phyloP scores from a whole-genome alignment of 2,113 vertebrate species.

The Tretioscincus oriximinensis region DNA sequence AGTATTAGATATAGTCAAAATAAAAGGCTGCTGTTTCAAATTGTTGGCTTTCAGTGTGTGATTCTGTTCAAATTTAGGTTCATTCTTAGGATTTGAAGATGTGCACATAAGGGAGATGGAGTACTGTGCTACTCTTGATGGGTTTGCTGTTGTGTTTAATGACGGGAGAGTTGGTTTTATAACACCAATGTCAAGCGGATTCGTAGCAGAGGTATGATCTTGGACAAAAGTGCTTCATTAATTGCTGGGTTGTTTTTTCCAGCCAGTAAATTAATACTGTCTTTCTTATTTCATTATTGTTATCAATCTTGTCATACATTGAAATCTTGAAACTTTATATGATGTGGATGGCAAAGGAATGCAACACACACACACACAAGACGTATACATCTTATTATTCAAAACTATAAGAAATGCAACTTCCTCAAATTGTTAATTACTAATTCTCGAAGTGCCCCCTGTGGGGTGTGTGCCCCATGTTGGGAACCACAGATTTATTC shows the following conservation, averaged over 20 bases:
- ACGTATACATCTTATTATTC: too few relatives aligned
- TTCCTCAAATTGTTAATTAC: too few relatives aligned
- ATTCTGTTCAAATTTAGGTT: constrained; percentile 75
- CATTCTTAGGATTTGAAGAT: constrained; percentile 87
- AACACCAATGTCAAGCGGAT: constrained; percentile 87
- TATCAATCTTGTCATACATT: not conserved
- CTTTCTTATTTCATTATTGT: not conserved
- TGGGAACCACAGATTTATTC: too few relatives aligned
- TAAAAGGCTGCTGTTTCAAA: not conserved
- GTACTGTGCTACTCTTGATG: constrained; percentile 92
- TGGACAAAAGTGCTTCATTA: not conserved
- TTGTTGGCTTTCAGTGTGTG: not conserved
- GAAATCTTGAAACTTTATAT: not conserved
- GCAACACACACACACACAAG: too few relatives aligned
- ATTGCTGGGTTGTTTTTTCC: constrained; percentile 34
- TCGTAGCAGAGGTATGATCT: constrained; percentile 85
- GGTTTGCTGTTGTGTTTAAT: constrained; percentile 93
- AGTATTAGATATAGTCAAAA: not conserved
- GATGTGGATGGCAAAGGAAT: not conserved
- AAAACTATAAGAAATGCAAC: too few relatives aligned
- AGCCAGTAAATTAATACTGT: not conserved
- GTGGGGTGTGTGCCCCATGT: too few relatives aligned
- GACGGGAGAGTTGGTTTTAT: constrained; percentile 96
- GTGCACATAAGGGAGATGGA: constrained; percentile 89
- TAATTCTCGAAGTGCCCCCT: too few relatives aligned